phyloP scores from a whole-genome alignment of 2,888 invertebrate species.

The Hypena proboscidalis region DNA sequence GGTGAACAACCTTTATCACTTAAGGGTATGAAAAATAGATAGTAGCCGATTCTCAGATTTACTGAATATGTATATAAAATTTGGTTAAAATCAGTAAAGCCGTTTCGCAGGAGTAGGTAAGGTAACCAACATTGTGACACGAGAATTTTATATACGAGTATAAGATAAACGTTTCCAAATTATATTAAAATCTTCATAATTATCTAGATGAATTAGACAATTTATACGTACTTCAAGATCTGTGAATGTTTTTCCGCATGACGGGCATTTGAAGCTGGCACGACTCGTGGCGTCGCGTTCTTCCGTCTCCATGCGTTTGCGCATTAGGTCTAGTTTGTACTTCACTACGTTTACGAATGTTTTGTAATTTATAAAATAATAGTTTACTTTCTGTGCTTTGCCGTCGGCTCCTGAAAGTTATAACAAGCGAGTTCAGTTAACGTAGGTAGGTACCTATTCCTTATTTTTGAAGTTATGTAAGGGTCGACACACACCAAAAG shows the following conservation, averaged over 20 bases:
- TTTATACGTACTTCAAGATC: conserved; percentile 93
- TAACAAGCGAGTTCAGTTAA: background rate
- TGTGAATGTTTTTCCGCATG: conserved; percentile 96
- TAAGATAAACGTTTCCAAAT: no score
- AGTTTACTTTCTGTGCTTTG: conserved; percentile 97
- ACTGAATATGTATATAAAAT: no score
- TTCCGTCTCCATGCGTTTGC: conserved; percentile 97
- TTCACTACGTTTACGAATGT: conserved; percentile 99
- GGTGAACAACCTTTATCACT: no score
- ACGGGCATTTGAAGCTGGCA: conserved; percentile 97
- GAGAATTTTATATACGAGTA: no score
- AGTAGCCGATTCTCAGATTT: no score
- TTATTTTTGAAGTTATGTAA: no score
- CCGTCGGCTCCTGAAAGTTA: conserved; percentile 89
- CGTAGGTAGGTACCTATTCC: background rate
- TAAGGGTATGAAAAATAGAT: no score
- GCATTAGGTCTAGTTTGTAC: conserved; percentile 98
- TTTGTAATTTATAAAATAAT: conserved; percentile 99
- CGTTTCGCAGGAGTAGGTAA: no score
- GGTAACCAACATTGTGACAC: no score
- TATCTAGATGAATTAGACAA: background rate
- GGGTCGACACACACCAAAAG: no score
- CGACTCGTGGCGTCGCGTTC: conserved; percentile 97
- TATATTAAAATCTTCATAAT: no score
- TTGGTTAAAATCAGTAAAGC: no score